Evolutionary conservation across 2,797 vertebrate genomes (phyloP).

Genomic region (Tangara arthus): DNA sequence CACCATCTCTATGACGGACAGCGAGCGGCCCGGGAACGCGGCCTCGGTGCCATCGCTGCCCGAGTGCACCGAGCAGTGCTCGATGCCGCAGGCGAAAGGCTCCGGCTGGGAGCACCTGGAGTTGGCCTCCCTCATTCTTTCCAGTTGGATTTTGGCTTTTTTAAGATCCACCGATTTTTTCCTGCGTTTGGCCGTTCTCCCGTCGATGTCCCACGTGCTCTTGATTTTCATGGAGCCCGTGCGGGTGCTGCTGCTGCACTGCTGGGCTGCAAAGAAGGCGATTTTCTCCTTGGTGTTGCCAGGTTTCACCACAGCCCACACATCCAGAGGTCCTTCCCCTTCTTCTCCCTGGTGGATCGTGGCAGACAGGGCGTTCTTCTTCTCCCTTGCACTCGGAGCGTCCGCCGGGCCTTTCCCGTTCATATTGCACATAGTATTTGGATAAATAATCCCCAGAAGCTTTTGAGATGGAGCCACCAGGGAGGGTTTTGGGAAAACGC

Average conservation of each 20-base stretch:
- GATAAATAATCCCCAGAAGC: slow-evolving; percentile 80
- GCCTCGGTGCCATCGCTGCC: slow-evolving; percentile 50
- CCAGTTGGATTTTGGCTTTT: slow-evolving; percentile 72
- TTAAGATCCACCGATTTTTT: slow-evolving; percentile 81
- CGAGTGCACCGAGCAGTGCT: slow-evolving; percentile 72
- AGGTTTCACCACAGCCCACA: slow-evolving; percentile 92
- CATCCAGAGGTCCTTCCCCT: slow-evolving; percentile 78
- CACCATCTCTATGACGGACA: slow-evolving; percentile 95
- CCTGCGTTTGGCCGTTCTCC: slow-evolving; percentile 85
- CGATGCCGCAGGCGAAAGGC: slow-evolving; percentile 70
- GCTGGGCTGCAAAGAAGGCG: slow-evolving; percentile 89
- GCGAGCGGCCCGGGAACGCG: slow-evolving; percentile 63
- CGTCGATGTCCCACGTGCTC: slow-evolving; percentile 87
- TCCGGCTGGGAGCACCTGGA: slow-evolving; percentile 66
- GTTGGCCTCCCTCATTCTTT: slow-evolving; percentile 71
- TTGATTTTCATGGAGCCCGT: slow-evolving; percentile 84
- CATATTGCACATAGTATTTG: slow-evolving; percentile 79
- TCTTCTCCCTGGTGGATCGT: slow-evolving; percentile 79
- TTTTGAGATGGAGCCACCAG: slow-evolving; percentile 70
- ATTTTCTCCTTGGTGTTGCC: slow-evolving; percentile 98
- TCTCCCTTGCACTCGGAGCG: slow-evolving; percentile 44
- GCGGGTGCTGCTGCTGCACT: slow-evolving; percentile 59
- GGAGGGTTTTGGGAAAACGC: slow-evolving; percentile 48
- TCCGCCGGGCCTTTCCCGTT: slow-evolving; percentile 60
- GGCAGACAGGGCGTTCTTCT: slow-evolving; percentile 49